Evolutionary conservation across 1,140 invertebrate species (phyloP), one percentile per base, ranked within the genome.

Genomic region (Zaprionus ghesquierei): DNA sequence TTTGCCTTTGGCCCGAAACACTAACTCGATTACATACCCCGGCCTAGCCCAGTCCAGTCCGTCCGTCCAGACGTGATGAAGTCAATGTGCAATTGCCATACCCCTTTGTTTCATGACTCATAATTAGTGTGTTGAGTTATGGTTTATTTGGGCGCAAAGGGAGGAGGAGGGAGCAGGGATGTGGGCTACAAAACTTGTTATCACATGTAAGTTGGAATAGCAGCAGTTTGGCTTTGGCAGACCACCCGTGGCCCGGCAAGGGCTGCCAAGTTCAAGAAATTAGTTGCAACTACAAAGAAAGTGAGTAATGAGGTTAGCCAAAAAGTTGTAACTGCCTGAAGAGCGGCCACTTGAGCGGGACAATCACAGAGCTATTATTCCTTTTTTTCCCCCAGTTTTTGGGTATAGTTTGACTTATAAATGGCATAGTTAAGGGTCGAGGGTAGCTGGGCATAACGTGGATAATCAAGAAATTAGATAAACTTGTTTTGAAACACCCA

Each of bases 41-140:
- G n/a, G n/a, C n/a, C n/a, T n/a, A 33, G 31, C 53, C n/a, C 5
- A 29, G 27, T 8, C 25, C 25, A 35, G 33, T 1, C 41, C 18
- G 33, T 1, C 41, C 18, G 41, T 12, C 60, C 53, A 31, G 44
- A 66, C 58, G 75, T 73, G 79, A 27, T 51, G 79, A 87, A 87
- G 82, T 89, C 82, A 82, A 79, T 79, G 81, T 75, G 81, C 81
- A 86, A 80, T 79, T 79, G 75, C 49, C 72, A 25, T 27, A 51
- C 82, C 82, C 74, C 69, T 86, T 86, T 89, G 64, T 89, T 75
- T 53, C 55, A 69, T 73, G 64, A 61, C 50, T 56, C 60, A 80
- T 86, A 87, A 87, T 87, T 87, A 89, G 75, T 82, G 61, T 75
- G 84, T 54, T 87, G 84, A 89, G 79, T 79, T 82, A 79, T 87